Evolutionary conservation across 2,888 invertebrate species (phyloP), one percentile per base, ranked within the genome.

Genomic region (Parnassius orleans): DNA sequence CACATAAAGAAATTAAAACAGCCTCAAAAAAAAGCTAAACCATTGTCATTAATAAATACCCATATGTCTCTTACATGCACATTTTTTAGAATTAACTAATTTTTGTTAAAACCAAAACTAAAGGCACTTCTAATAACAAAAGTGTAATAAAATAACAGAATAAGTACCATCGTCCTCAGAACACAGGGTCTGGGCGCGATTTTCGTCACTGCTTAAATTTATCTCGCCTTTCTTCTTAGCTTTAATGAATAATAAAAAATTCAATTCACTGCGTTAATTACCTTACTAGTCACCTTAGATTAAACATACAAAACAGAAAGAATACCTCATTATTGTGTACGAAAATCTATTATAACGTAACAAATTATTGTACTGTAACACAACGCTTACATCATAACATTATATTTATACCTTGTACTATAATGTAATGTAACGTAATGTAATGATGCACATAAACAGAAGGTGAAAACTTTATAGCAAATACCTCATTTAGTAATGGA

Each of bases 161-260:
- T 75, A 76, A 83, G 72, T 88, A 89, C 87, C 87, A 76, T 86
- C 81, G 66, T 88, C 85, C 65, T 84, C 82, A 66, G 75, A 72
- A 80, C 72, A 80, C 68, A 77, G 77, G 72, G 75, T 78, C 72
- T 81, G 84, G 71, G 70, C 77, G 66, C 79, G 81, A 75, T 72
- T 77, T 66, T 80, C 84, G 69, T 81, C 84, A 70, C 81, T 70
- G 83, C 78, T 77, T 77, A 84, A 76, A 82, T 83, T 84, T 69
- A 86, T 79, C 68, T 83, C 88, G 80, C 81, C 81, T 82, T 83
- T 90, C 89, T 88, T 90, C 90, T 83, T 90, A 65, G 87, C 90
- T 91, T 90, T 84, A 86, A 85, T 80, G 81, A 81, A 87, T 77
- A 87, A 86, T 74, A 71, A 80, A 79, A 76, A 50, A 50, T 70